Base-by-base conservation (phyloP, 2,113 vertebrate species). In the Vidua macroura region DNA sequence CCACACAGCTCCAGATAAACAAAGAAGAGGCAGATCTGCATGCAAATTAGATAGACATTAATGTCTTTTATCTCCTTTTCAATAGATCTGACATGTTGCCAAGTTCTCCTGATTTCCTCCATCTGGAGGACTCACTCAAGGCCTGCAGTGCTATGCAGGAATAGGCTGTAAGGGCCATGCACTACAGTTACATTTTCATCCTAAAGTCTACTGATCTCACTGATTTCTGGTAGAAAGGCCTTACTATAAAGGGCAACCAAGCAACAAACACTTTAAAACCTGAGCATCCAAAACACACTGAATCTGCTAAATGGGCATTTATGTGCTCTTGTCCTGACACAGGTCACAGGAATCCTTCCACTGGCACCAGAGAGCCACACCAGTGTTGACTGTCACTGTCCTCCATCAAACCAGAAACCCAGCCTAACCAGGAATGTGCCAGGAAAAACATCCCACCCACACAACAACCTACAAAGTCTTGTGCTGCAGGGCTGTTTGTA, bases 71-170 rank as follows among this genome's bases (percentile, higher is more conserved):
- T 85, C 82, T 87, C 25, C 58, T 79, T 87, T 80, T 62, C 74
- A 91, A n/a, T 15, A 69, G 78, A 64, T 46, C 39, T 79, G 84
- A 75, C n/a, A 30, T 11, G 25, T 44, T 93, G 77, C 81, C 81
- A 87, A 83, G 43, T 43, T 68, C 4, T 31, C 35, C 51, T 0
- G 0, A 69, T 43, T 73, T 41, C 31, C 66, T 66, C 48, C 63
- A 33, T 78, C 56, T 86, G 69, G 19, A 83, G 19, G 43, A 51
- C 59, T 73, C 79, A 24, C 55, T 17, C 30, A 17, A 84, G 41
- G 44, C 41, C 49, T 28, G 62, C 67, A 41, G 46, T 20, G 17
- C 62, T 58, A 2, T 2, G 3, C 20, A 82, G 39, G 23, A 79
- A 73, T 11, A 62, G 52, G 31, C 25, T 84, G 22, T 27, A 79